Evolutionary conservation across 2,797 vertebrate species (phyloP).

Genomic region (Thripadectes ignobilis): DNA sequence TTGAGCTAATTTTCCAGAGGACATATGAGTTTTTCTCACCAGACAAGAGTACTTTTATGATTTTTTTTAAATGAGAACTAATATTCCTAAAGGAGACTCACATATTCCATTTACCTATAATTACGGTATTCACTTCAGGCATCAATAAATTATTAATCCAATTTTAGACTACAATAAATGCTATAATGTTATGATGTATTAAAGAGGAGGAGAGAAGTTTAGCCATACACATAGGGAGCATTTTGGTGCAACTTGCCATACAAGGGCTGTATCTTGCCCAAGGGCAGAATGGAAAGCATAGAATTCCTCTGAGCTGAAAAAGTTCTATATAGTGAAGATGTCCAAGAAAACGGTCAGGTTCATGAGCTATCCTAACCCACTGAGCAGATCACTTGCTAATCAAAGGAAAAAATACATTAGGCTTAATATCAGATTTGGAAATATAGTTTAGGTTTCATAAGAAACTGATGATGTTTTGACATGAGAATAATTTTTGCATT

Average conservation of each 20-base stretch:
- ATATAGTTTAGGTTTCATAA: neutral
- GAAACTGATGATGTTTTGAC: neutral
- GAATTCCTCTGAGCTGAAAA: neutral
- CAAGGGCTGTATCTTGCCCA: neutral
- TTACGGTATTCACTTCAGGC: neutral
- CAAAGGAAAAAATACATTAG: neutral
- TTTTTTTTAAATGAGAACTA: neutral
- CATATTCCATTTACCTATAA: neutral
- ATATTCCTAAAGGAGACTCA: neutral
- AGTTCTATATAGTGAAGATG: neutral
- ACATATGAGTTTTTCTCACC: neutral
- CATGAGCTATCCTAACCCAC: neutral
- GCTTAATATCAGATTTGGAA: neutral
- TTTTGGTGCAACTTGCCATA: neutral
- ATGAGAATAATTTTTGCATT: neutral
- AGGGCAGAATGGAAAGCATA: neutral
- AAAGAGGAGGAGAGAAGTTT: neutral
- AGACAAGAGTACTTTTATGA: neutral
- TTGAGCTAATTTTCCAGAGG: neutral
- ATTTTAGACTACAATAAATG: neutral
- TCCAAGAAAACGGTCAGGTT: neutral
- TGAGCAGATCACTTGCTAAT: neutral
- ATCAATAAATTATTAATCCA: neutral
- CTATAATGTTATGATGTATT: neutral
- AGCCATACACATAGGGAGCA: neutral